Evolutionary conservation across 2,113 vertebrate species (phyloP).

Genomic region (Microtus richardsoni): DNA sequence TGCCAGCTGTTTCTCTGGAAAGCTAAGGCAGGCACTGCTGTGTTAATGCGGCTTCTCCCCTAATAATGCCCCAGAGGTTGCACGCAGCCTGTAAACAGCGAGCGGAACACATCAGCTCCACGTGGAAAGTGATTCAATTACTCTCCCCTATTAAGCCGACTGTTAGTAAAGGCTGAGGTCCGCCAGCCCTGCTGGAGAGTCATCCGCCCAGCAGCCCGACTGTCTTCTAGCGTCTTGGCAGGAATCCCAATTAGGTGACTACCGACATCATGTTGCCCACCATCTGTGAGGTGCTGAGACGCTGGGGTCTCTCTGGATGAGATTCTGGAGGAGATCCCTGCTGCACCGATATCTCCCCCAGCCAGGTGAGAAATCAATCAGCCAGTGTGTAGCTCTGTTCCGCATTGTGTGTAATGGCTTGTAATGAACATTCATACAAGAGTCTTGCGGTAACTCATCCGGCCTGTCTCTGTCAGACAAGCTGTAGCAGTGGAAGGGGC

Average conservation of each 20-base stretch:
- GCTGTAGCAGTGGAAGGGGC: not conserved
- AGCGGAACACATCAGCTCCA: slow-evolving; percentile 74
- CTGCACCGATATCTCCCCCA: not conserved
- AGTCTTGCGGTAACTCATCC: not conserved
- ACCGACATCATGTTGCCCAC: not conserved
- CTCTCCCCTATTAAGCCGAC: slow-evolving; percentile 45
- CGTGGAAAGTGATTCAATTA: slow-evolving; percentile 71
- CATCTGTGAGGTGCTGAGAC: slow-evolving; percentile 30
- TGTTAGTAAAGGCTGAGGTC: slow-evolving; percentile 58
- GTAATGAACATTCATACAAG: slow-evolving; percentile 15
- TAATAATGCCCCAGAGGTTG: slow-evolving; percentile 74
- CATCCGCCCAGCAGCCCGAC: not conserved
- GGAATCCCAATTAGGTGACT: slow-evolving; percentile 47
- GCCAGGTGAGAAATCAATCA: slow-evolving; percentile 19
- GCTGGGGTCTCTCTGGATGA: not conserved
- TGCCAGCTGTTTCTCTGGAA: slow-evolving; percentile 80
- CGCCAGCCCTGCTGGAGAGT: slow-evolving; percentile 14
- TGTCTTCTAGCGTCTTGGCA: not conserved
- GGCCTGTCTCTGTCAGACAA: slow-evolving; percentile 5
- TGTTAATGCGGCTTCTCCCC: slow-evolving; percentile 67
- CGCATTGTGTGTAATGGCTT: not conserved
- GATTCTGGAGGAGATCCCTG: not conserved
- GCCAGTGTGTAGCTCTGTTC: not conserved
- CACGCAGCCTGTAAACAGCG: slow-evolving; percentile 78
- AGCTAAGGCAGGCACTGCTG: slow-evolving; percentile 64